These are phyloP conservation scores for Drosophila lini DNA, from an alignment of 1,140 invertebrate species.

Conservation along the genomic window DNA sequence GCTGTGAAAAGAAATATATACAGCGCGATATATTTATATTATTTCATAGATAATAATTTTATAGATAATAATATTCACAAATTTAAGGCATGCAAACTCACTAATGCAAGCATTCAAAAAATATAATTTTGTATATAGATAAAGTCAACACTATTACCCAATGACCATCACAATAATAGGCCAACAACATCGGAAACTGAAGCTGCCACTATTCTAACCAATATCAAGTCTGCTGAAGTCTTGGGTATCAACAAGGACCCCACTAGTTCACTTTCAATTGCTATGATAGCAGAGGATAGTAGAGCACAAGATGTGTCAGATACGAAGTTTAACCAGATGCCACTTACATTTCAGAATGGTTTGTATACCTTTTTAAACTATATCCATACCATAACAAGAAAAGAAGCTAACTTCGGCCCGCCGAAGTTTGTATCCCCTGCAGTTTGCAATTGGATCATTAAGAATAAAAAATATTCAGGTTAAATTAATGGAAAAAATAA, in stretches of 20 bases:
- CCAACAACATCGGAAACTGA: conserved; percentile 70
- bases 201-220: conserved; percentile 76
- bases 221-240: conserved; percentile 69
- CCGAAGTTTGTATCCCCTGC: no score
- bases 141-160: neutral
- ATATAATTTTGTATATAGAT: neutral
- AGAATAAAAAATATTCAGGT: no score
- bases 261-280: conserved; percentile 24
- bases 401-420: no score
- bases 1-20: no score
- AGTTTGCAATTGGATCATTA: no score
- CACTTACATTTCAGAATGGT: conserved; percentile 49
- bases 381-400: neutral
- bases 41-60: no score
- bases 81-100: no score
- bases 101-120: neutral
- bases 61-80: no score
- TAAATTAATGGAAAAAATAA: no score
- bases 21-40: no score
- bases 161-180: conserved; percentile 17
- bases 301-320: conserved; percentile 3
- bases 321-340: conserved; percentile 1
- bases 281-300: neutral
- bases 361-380: conserved; percentile 14
- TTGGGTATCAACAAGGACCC: conserved; percentile 28